Conservation (phyloP, 92 coral and sea anemone species). For the Micromussa lordhowensis region DNA sequence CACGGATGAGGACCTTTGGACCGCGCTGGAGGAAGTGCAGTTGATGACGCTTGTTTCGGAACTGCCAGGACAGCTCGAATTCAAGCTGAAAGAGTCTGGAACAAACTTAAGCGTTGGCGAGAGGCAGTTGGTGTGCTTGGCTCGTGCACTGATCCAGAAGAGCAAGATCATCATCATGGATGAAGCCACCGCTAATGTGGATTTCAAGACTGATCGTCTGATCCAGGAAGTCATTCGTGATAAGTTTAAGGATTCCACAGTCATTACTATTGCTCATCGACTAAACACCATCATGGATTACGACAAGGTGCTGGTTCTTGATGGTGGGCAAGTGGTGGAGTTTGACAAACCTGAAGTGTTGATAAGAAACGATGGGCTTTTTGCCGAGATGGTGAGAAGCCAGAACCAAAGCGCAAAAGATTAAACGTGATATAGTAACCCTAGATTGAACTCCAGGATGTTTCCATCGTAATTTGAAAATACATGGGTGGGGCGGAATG, state of each 20-base stretch:
- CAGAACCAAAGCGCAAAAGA: conserved; percentile 2
- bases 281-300: conserved; percentile 27
- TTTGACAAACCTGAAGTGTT: conserved; percentile 27
- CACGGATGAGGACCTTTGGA: conserved; percentile 16
- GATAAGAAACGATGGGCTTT: conserved; percentile 11
- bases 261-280: conserved; percentile 31
- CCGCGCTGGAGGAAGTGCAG: conserved; percentile 20
- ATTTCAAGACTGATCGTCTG: no score
- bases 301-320: conserved; percentile 37
- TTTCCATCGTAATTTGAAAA: no score
- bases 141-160: conserved; percentile 33
- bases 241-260: conserved; percentile 24
- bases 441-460: no score
- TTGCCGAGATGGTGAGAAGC: conserved; percentile 22
- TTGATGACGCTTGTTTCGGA: background rate
- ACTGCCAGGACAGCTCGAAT: conserved; percentile 12
- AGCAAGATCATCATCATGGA: no score
- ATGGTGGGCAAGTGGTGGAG: conserved; percentile 28
- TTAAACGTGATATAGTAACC: background rate
- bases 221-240: no score
- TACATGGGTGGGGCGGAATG: no score
- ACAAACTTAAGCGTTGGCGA: conserved; percentile 22
- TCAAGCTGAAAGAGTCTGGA: conserved; percentile 20
- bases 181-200: no score
- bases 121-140: conserved; percentile 26